phyloP scores from a whole-genome alignment of 2,888 invertebrate species.

The Acheta domesticus region DNA sequence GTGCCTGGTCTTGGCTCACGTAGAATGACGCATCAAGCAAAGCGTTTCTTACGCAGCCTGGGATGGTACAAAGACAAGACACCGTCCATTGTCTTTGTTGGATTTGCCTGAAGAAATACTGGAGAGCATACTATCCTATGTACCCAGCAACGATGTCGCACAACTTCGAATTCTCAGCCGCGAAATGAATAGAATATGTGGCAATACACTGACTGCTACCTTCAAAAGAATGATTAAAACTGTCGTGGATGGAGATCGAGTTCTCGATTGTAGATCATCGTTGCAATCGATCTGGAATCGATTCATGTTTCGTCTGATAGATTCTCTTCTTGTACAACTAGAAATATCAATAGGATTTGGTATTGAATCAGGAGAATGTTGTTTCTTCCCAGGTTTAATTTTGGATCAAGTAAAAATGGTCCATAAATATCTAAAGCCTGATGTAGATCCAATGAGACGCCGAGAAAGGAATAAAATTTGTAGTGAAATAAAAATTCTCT shows the following conservation, averaged over 20 bases:
- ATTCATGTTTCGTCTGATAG: not conserved
- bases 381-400: not conserved
- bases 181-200: slow-evolving; percentile 1
- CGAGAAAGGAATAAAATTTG: not conserved
- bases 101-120: not conserved
- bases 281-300: not conserved
- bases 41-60: not conserved
- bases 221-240: not conserved
- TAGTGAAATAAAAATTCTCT: not conserved
- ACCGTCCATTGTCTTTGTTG: not conserved
- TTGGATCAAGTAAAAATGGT: not conserved
- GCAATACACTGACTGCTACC: not conserved
- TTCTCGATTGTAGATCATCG: not conserved
- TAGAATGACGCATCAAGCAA: not conserved
- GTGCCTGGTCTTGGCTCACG: too few species aligned
- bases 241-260: not conserved
- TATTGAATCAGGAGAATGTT: not conserved
- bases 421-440: not conserved
- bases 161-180: not conserved
- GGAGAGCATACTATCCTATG: not conserved
- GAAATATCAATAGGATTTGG: slow-evolving; percentile 9
- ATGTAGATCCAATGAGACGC: not conserved
- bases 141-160: not conserved
- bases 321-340: not conserved
- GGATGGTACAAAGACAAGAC: not conserved